A percentile compares a stretch with the other conserved stretches of the same genome.
Conservation (phyloP, 23 tunicate genomes). For the Clavelina lepadiformis region DNA sequence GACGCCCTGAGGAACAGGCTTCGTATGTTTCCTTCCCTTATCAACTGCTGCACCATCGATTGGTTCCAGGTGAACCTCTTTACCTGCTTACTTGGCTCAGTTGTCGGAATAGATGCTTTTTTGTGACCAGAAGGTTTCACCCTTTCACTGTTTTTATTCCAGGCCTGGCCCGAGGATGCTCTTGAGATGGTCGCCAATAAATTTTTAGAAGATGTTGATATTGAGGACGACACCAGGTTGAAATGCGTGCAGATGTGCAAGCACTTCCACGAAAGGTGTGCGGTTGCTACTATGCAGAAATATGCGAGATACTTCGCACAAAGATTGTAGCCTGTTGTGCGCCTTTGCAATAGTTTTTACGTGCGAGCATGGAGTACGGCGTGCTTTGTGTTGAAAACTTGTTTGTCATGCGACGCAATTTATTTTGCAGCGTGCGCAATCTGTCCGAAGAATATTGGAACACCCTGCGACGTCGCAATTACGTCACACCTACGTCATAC, state of each 20-base stretch:
- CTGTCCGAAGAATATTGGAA: slow-evolving; percentile 78
- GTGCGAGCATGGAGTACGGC: too few species aligned
- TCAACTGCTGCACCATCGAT: slow-evolving; percentile 98
- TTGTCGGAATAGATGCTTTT: too few species aligned
- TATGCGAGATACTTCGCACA: too few species aligned
- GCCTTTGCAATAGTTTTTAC: too few species aligned
- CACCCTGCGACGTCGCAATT: slow-evolving; percentile 75
- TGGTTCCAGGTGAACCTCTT: slow-evolving; percentile 87
- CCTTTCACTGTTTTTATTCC: too few species aligned
- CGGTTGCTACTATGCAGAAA: too few species aligned
- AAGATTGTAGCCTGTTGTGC: too few species aligned
- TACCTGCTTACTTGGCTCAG: not conserved
- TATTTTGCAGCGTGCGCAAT: slow-evolving; percentile 55
- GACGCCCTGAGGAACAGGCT: slow-evolving; percentile 91
- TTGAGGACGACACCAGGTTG: slow-evolving; percentile 75
- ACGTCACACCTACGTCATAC: slow-evolving; percentile 95
- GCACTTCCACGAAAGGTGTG: slow-evolving; percentile 89
- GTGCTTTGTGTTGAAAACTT: too few species aligned
- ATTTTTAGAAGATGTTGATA: slow-evolving; percentile 88
- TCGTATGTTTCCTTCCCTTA: slow-evolving; percentile 92
- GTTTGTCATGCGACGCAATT: too few species aligned
- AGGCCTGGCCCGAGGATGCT: slow-evolving; percentile 99
- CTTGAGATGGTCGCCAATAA: slow-evolving; percentile 97
- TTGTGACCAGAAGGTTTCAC: too few species aligned
- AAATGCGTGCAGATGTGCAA: slow-evolving; percentile 92